A percentile compares a stretch with the other conserved stretches of the same genome.
Evolutionary conservation across 2,888 invertebrate species (phyloP).

Genomic region (Listrodromus nycthemerus): DNA sequence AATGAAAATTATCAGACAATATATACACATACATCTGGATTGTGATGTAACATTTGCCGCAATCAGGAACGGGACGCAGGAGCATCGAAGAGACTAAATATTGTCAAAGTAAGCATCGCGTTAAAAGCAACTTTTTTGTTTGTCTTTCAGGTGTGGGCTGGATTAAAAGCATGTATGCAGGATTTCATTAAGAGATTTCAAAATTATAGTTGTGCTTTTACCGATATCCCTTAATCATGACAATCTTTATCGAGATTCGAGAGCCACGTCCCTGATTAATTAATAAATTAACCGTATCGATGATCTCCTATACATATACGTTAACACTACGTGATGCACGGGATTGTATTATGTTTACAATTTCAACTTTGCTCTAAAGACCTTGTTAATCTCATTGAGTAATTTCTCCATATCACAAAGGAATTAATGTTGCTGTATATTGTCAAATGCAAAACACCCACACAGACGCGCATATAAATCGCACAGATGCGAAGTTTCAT

Average conservation of each 20-base stretch:
- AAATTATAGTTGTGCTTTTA: slow-evolving; percentile 7
- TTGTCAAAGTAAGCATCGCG: background rate
- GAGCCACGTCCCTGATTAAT: slow-evolving; percentile 10
- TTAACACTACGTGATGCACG: slow-evolving; percentile 29
- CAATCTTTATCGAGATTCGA: slow-evolving; percentile 10
- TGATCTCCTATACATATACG: slow-evolving; percentile 46
- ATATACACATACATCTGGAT: slow-evolving; percentile 57
- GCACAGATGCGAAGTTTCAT: background rate
- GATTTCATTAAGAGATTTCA: background rate
- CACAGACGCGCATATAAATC: slow-evolving; percentile 5
- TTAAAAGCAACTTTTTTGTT: background rate
- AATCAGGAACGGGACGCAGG: background rate
- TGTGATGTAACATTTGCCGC: slow-evolving; percentile 17
- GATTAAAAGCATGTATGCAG: background rate
- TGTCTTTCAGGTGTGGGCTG: background rate
- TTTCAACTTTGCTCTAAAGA: slow-evolving; percentile 21
- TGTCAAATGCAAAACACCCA: slow-evolving; percentile 43
- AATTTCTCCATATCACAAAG: slow-evolving; percentile 56
- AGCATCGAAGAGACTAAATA: slow-evolving; percentile 7
- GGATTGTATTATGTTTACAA: slow-evolving; percentile 24
- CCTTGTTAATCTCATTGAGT: slow-evolving; percentile 53
- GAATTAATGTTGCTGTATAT: slow-evolving; percentile 46
- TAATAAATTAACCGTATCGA: slow-evolving; percentile 42
- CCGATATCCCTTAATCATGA: background rate
- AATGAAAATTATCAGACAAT: slow-evolving; percentile 47